A percentile compares a stretch with the other conserved stretches of the same genome.
phyloP scores from a whole-genome alignment of 2,113 vertebrate genomes.

The Phaetusa simplex region DNA sequence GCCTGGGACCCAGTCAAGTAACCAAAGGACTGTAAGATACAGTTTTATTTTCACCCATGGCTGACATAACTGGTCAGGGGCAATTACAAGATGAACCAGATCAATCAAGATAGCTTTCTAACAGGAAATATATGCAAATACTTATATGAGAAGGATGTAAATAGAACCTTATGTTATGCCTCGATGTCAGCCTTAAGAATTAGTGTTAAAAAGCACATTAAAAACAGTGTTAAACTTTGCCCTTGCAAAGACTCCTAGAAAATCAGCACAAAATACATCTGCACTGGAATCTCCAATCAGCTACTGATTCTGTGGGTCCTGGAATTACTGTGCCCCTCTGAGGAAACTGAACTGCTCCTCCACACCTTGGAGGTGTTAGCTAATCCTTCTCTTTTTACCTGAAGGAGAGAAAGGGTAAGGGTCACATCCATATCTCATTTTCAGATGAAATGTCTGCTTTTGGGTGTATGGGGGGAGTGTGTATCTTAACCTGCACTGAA shows the following conservation, averaged over 20 bases:
- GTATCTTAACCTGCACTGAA: background rate
- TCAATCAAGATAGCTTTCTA: background rate
- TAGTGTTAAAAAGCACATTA: background rate
- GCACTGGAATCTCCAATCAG: background rate
- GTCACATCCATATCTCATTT: background rate
- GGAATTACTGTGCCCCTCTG: background rate
- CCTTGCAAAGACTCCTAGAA: background rate
- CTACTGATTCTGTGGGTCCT: background rate
- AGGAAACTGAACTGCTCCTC: background rate
- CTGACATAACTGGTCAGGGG: background rate
- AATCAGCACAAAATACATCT: background rate
- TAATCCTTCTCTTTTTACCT: background rate
- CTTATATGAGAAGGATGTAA: background rate
- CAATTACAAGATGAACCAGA: background rate
- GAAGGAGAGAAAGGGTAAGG: background rate
- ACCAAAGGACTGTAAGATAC: background rate
- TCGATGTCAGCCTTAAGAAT: background rate
- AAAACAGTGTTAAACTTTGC: too few relatives aligned
- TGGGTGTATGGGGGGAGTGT: rapidly evolving
- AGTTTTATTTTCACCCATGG: background rate
- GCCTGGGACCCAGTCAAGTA: background rate
- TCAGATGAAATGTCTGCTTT: background rate
- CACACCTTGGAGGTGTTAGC: background rate
- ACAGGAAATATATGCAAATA: background rate
- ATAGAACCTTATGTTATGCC: background rate